Conservation (phyloP, 1,140 invertebrate species). For the Brachionus plicatilis region DNA sequence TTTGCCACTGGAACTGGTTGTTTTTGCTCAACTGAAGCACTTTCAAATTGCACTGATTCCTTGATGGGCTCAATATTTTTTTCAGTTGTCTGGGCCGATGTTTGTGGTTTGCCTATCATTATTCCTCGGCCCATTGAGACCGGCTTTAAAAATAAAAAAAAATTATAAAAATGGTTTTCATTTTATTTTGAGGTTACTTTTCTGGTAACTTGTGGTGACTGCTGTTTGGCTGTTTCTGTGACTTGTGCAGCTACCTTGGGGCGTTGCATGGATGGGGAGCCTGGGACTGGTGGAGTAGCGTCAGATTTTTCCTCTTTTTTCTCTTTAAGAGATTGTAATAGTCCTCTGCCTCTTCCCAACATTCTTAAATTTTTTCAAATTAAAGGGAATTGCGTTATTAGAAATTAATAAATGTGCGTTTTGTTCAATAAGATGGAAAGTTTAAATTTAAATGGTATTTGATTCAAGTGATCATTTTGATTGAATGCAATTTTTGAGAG, state of each 20-base stretch:
- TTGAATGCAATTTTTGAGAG: neutral
- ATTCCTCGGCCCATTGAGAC: neutral
- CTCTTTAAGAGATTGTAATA: slow-evolving; percentile 4
- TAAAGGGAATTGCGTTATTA: slow-evolving; percentile 17
- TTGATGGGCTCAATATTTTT: neutral
- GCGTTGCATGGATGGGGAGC: neutral
- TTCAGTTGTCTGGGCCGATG: neutral
- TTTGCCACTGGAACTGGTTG: neutral
- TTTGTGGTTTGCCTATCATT: neutral
- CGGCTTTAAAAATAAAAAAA: neutral
- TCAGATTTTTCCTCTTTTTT: slow-evolving; percentile 34
- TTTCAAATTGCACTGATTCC: neutral
- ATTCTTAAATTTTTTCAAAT: slow-evolving; percentile 14
- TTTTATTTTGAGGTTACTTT: neutral
- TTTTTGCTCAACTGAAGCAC: neutral
- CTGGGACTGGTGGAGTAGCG: neutral
- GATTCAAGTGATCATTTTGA: neutral
- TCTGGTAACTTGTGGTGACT: neutral
- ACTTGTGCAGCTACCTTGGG: neutral
- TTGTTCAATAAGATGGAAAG: neutral
- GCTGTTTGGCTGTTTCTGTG: neutral
- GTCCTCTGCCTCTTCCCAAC: neutral
- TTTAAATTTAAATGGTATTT: neutral
- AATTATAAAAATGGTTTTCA: too few relatives aligned
- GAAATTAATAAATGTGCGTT: neutral